Conservation (phyloP, 2,113 vertebrate species). For the Xiphias gladius region DNA sequence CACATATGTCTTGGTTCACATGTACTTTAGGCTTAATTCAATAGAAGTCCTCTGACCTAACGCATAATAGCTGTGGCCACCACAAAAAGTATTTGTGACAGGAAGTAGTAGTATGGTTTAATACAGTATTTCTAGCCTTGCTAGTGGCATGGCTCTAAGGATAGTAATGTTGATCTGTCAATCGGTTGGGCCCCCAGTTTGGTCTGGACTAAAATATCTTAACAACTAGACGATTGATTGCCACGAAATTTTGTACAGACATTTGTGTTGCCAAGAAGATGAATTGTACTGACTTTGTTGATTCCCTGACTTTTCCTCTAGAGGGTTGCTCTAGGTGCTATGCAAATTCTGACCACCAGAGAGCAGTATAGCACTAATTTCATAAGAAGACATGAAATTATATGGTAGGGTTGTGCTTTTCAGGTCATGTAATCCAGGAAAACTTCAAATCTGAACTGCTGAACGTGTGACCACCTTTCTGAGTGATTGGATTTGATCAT, state of each 20-base stretch:
- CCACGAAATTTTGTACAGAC: too few species aligned
- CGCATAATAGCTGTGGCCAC: background rate
- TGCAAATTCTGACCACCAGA: constrained; percentile 31
- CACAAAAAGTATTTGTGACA: background rate
- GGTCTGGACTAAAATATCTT: background rate
- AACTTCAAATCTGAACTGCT: constrained; percentile 42
- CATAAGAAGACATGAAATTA: background rate
- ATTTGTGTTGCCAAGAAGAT: background rate
- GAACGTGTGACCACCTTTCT: constrained; percentile 44
- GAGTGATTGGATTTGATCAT: constrained; percentile 64
- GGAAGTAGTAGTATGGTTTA: background rate
- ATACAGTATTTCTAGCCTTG: background rate
- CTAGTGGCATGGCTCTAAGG: background rate
- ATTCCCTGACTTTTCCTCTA: background rate
- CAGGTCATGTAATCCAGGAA: constrained; percentile 61
- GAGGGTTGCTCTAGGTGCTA: too few species aligned
- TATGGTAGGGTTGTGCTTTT: constrained; percentile 59
- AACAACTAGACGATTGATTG: too few species aligned
- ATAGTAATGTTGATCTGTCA: background rate
- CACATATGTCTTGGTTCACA: background rate
- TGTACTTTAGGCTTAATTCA: background rate
- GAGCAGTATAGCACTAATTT: constrained; percentile 11
- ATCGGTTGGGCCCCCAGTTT: background rate
- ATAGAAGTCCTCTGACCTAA: background rate
- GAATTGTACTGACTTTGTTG: too few species aligned